Conservation (phyloP, 2,113 vertebrate genomes). For the Lamprologus speciosus region DNA sequence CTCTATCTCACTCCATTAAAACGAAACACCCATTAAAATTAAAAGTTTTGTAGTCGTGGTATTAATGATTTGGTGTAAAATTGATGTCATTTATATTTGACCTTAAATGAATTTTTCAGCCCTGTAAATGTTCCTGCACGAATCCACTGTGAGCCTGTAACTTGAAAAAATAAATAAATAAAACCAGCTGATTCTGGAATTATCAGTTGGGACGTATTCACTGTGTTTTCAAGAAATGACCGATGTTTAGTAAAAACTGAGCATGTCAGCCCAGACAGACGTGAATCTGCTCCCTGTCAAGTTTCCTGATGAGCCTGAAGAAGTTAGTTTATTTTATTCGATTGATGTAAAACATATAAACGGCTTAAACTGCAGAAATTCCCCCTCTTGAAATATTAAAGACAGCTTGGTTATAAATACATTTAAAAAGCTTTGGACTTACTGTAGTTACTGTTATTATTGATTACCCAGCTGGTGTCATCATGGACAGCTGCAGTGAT, state of each 20-base stretch:
- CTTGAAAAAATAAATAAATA: not conserved
- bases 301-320: not conserved
- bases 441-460: not conserved
- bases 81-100: not conserved
- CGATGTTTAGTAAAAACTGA: not conserved
- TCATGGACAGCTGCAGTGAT: rapidly evolving
- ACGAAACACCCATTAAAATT: not conserved
- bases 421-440: not conserved
- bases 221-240: rapidly evolving
- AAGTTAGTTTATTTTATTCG: not conserved
- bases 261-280: not conserved
- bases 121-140: rapidly evolving
- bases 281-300: rapidly evolving
- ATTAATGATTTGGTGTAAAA: not conserved
- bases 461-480: not conserved
- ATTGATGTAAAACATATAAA: rapidly evolving
- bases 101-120: rapidly evolving
- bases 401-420: not conserved
- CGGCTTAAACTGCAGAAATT: not conserved
- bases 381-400: rapidly evolving
- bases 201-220: not conserved
- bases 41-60: rapidly evolving
- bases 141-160: not conserved
- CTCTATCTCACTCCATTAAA: not conserved
- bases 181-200: not conserved